Evolutionary conservation across 1,140 invertebrate species (phyloP), one percentile per base, ranked within the genome.

Genomic region (Ectropis grisescens): DNA sequence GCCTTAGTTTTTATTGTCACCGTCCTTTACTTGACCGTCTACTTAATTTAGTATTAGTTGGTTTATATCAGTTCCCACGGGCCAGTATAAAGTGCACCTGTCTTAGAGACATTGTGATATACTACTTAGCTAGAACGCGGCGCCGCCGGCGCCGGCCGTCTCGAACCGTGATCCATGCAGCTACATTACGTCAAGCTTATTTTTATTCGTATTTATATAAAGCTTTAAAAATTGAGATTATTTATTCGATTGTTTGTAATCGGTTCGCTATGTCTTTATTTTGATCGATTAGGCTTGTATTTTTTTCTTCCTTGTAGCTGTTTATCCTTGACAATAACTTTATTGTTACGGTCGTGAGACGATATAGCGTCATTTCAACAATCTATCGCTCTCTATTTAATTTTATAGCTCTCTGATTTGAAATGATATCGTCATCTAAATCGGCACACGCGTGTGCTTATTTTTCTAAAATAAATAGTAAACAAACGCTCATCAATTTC

Each of bases 151-250:
- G 24, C 4, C 19, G 19, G 4, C 19, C 4, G 4, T 9, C 19
- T 22, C 19, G 9, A 9, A 4, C 6, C 24, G 24, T 6, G 24
- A 6, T 10, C 24, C 3, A 39, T 58, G 29, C 44, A 49, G 49
- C 60, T 22, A 30, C 33, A 24, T 38, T 32, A 37, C 32, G 36
- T 47, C 37, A 47, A 42, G 47, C 48, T 61, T 69, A n/a, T n/a
- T n/a, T n/a, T n/a, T n/a, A 53, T n/a, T 61, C 53, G 56, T 74
- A 65, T 72, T 74, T 59, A 45, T 22, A 43, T 54, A 71, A 67
- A 72, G 70, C 68, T 76, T 80, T 75, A 78, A 80, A n/a, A 75
- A 55, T 80, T 78, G 75, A 80, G 75, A 80, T 80, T 80, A 78
- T 71, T 75, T 78, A 72, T 72, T 69, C 51, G 47, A 66, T n/a